Evolutionary conservation across 2,797 vertebrate genomes (phyloP), one percentile per base, ranked within the genome.

Genomic region (Thripadectes ignobilis): DNA sequence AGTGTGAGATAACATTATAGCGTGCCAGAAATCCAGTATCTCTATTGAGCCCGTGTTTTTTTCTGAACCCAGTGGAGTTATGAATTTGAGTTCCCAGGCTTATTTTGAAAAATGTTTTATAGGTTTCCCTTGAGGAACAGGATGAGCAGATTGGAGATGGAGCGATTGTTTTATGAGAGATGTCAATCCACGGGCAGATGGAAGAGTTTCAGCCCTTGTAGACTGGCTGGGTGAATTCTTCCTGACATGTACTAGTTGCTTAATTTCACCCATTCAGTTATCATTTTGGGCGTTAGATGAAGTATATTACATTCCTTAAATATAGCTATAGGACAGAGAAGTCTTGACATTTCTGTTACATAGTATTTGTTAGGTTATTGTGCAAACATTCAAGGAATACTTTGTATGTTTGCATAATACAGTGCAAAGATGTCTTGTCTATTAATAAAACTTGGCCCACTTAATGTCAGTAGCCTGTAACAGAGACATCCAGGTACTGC

Each of bases 71-170:
- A n/a, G 26, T 41, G 71, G 83, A 95, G 77, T 94, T 95, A 90
- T 2, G 72, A 95, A 86, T 93, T 96, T 86, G 58, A 84, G 79
- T 96, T 94, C 54, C 57, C 58, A 49, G 83, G 18, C 69, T 90
- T 94, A 59, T 90, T 95, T 94, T 73, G 74, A 86, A 93, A 92
- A 63, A 49, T 81, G 14, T 75, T 95, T 88, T 93, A 88, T 82
- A 63, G 52, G 39, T 93, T 96, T 94, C 73, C 77, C 80, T 73
- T 52, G 90, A 76, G 92, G 59, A 88, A 7, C 34, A 45, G 71
- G 46, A 38, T 58, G 90, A 62, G 59, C 80, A 86, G 48, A 69
- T 79, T 3, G 3, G 74, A 90, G 73, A 22, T 66, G 18, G 62
- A 93, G 52, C 49, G 34, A 63, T 75, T 76, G 32, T 85, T 92